Percentiles rank a stretch among this genome's conserved stretches.
Conservation (phyloP, 2,113 vertebrate species). For the Penelope pileata region DNA sequence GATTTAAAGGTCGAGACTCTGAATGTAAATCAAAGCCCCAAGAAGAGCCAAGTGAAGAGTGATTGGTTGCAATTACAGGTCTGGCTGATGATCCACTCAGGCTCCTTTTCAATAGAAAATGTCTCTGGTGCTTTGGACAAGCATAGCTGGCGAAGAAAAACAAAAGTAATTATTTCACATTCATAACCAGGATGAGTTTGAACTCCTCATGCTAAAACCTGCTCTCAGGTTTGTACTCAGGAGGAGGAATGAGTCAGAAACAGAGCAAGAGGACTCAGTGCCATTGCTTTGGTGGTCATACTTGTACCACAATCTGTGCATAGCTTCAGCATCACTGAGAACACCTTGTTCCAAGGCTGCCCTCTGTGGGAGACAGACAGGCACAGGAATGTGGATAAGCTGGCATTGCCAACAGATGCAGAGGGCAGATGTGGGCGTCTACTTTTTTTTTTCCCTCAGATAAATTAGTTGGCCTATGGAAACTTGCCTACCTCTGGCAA, state of each 20-base stretch:
- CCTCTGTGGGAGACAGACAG: background rate
- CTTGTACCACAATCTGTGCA: rapidly evolving
- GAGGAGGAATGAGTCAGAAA: background rate
- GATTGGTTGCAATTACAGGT: background rate
- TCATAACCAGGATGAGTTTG: background rate
- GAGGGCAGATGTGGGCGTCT: no score
- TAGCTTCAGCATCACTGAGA: background rate
- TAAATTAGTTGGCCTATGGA: background rate
- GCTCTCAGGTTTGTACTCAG: background rate
- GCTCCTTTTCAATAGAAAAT: background rate
- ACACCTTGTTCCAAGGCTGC: background rate
- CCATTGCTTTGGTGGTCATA: rapidly evolving
- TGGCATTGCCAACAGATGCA: background rate
- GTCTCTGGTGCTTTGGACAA: background rate
- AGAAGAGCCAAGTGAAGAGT: background rate
- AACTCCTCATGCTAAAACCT: background rate
- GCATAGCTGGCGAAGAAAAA: background rate
- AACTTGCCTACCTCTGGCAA: background rate
- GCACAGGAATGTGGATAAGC: background rate
- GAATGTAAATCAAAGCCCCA: background rate
- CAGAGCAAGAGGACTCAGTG: background rate
- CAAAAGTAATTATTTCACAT: background rate
- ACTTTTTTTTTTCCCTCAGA: no score
- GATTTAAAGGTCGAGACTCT: background rate
- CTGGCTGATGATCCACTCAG: background rate